phyloP scores from a whole-genome alignment of 2,888 invertebrate species.

The Arrhopalites spinosus region DNA sequence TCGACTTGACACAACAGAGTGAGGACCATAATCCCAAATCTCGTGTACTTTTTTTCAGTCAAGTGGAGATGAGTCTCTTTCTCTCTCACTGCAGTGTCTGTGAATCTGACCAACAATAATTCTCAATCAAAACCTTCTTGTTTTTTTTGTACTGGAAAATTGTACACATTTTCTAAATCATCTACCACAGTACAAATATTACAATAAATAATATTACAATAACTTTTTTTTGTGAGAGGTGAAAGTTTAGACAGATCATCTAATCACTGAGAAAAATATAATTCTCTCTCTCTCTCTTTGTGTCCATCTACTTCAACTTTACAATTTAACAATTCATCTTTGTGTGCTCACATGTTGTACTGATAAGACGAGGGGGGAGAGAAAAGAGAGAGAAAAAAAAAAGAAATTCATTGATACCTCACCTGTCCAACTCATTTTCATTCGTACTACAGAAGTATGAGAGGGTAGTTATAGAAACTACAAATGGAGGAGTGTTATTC shows the following conservation, averaged over 20 bases:
- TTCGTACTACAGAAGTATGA: neutral
- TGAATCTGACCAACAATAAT: too few relatives aligned
- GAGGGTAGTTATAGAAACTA: conserved; percentile 10
- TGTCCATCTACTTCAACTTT: neutral
- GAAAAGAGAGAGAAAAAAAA: neutral
- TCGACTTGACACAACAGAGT: too few relatives aligned
- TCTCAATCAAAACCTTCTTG: too few relatives aligned
- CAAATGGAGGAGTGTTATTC: neutral
- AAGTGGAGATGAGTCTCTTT: too few relatives aligned
- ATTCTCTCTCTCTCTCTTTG: conserved; percentile 4
- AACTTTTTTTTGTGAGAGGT: neutral
- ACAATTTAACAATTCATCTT: neutral
- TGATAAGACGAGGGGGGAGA: neutral
- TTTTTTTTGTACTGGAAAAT: too few relatives aligned
- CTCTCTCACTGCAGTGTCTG: too few relatives aligned
- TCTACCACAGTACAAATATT: neutral
- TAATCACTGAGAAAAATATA: neutral
- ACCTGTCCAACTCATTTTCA: neutral
- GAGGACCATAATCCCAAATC: too few relatives aligned
- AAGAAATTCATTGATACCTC: conserved; percentile 3
- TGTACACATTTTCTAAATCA: too few relatives aligned
- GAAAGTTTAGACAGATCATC: too few relatives aligned
- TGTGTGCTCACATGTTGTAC: too few relatives aligned
- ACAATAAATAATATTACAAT: neutral
- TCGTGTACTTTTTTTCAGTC: too few relatives aligned